phyloP scores from a whole-genome alignment of 2,797 vertebrate species.

The Trichosurus vulpecula region DNA sequence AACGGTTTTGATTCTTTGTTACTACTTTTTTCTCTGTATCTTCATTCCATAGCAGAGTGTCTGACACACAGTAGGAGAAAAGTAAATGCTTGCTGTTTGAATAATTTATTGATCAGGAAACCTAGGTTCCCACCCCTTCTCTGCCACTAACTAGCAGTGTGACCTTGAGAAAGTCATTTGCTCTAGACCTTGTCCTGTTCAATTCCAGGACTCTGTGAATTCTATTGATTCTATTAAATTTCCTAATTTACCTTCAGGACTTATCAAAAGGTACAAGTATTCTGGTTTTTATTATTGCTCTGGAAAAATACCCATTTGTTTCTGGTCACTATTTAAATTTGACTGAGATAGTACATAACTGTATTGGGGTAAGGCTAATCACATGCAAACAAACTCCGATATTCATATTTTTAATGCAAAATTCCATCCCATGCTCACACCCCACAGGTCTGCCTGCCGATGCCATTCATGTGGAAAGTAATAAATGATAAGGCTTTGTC shows the following conservation, averaged over 20 bases:
- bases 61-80: background rate
- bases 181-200: background rate
- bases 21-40: background rate
- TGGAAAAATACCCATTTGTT: background rate
- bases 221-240: background rate
- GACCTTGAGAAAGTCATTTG: background rate
- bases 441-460: background rate
- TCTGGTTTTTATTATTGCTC: background rate
- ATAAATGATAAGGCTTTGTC: constrained; percentile 7
- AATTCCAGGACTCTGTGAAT: background rate
- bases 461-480: constrained; percentile 5
- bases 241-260: background rate
- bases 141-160: background rate
- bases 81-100: background rate
- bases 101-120: background rate
- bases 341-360: background rate
- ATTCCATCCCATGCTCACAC: background rate
- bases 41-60: background rate
- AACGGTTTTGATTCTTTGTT: background rate
- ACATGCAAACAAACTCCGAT: background rate
- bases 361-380: background rate
- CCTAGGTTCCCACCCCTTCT: background rate
- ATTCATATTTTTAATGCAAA: background rate
- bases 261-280: background rate
- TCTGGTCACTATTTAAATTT: background rate